These are phyloP conservation scores for Chaetorhynchus papuensis DNA, from an alignment of 2,113 vertebrate genomes.

Conservation along the genomic window DNA sequence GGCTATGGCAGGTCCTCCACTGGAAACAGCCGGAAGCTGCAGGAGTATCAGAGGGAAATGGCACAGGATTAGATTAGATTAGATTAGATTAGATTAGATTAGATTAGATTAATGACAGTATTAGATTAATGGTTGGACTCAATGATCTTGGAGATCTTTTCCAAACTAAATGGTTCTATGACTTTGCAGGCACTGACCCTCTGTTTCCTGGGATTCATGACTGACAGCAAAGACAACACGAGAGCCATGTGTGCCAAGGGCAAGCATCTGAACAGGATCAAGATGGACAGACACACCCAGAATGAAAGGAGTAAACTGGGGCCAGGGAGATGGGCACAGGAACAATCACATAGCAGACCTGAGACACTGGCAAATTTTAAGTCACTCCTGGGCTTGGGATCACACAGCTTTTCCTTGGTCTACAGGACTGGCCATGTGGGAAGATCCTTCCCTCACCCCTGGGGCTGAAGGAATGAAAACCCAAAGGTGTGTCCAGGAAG, in stretches of 20 bases:
- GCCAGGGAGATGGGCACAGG: not conserved
- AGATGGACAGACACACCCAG: not conserved
- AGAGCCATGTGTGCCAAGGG: not conserved
- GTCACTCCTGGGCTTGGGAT: not conserved
- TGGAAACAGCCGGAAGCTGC: not conserved
- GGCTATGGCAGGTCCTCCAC: not conserved
- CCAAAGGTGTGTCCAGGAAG: accelerated
- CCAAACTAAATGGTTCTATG: not conserved
- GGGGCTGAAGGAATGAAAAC: not conserved
- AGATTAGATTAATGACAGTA: not conserved
- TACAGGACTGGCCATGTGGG: not conserved
- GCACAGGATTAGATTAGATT: not conserved
- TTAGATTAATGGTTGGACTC: not conserved
- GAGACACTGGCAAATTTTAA: not conserved
- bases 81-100: not conserved
- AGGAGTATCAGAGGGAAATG: not conserved
- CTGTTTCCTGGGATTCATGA: not conserved
- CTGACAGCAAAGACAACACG: accelerated
- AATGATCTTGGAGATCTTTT: not conserved
- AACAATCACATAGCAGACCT: not conserved
- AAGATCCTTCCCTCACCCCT: not conserved
- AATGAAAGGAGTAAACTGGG: not conserved
- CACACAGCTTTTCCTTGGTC: not conserved
- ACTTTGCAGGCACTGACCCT: not conserved
- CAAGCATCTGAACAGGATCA: not conserved